phyloP scores from a whole-genome alignment of 2,797 vertebrate species.

The Pitangus sulphuratus region DNA sequence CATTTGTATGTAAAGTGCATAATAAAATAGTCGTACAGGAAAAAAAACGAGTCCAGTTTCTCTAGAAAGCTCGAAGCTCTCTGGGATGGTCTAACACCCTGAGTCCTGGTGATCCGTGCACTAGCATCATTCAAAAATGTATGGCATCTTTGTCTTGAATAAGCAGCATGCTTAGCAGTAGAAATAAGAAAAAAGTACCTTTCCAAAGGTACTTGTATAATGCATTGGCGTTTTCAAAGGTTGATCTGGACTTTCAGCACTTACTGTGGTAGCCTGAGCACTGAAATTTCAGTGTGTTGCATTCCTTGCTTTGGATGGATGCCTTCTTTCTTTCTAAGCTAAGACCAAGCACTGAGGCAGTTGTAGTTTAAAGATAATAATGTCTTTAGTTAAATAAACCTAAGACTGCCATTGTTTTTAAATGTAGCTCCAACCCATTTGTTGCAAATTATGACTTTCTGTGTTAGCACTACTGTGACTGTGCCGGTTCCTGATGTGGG shows the following conservation, averaged over 20 bases:
- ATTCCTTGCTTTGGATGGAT: not conserved
- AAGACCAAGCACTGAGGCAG: not conserved
- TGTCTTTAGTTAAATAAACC: slow-evolving; percentile 20
- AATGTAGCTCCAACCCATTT: not conserved
- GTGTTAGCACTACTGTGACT: slow-evolving; percentile 15
- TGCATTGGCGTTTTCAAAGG: not conserved
- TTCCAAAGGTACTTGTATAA: not conserved
- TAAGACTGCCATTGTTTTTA: not conserved
- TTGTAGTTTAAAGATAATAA: not conserved
- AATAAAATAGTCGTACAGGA: not conserved
- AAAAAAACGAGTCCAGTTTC: not conserved
- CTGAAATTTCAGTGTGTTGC: not conserved
- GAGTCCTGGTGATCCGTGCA: not conserved
- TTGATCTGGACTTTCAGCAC: not conserved
- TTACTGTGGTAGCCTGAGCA: not conserved
- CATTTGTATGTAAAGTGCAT: not conserved
- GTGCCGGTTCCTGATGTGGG: not conserved
- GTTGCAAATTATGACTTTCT: slow-evolving; percentile 37
- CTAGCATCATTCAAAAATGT: not conserved
- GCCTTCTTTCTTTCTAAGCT: not conserved
- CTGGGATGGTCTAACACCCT: not conserved
- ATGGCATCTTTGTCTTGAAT: not conserved
- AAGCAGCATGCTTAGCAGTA: not conserved
- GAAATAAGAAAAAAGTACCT: not conserved
- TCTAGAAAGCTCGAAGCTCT: not conserved